A percentile compares a stretch with the other conserved stretches of the same genome.
These are phyloP conservation scores for Fabriciana adippe DNA, from an alignment of 2,888 invertebrate species.

Conservation along the genomic window DNA sequence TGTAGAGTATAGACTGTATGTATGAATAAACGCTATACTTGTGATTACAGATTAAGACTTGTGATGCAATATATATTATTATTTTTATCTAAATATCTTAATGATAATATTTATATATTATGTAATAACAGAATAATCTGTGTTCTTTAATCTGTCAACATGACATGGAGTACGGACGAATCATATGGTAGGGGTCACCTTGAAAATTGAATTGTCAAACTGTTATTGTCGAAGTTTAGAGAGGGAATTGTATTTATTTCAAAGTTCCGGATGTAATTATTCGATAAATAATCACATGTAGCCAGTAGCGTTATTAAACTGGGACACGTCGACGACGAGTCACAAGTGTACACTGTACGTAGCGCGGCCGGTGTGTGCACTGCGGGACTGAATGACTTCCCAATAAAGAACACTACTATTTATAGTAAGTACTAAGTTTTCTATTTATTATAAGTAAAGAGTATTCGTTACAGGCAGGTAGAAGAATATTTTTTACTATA, in stretches of 20 bases:
- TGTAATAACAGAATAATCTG: background rate
- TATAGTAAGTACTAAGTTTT: slow-evolving; percentile 8
- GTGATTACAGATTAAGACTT: too few species aligned
- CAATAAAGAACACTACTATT: slow-evolving; percentile 2
- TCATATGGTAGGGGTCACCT: slow-evolving; percentile 24
- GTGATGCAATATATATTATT: too few species aligned
- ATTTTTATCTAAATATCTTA: too few species aligned
- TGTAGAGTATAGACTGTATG: too few species aligned
- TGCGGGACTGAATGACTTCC: background rate
- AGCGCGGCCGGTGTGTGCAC: background rate
- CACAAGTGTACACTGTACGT: background rate
- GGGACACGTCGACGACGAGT: background rate
- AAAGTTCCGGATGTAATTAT: slow-evolving; percentile 1
- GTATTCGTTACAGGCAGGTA: too few species aligned
- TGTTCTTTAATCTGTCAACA: slow-evolving; percentile 18
- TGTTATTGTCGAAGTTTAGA: slow-evolving; percentile 17
- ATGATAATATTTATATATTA: too few species aligned
- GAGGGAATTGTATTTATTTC: slow-evolving; percentile 23
- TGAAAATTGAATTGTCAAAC: slow-evolving; percentile 19
- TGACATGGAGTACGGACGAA: slow-evolving; percentile 16
- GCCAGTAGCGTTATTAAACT: background rate
- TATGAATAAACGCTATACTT: too few species aligned
- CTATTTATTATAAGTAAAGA: background rate
- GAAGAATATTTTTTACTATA: too few species aligned
- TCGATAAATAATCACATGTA: background rate